Base-by-base conservation (phyloP, 2,888 invertebrate species). In the Marasmarcha lunaedactyla region DNA sequence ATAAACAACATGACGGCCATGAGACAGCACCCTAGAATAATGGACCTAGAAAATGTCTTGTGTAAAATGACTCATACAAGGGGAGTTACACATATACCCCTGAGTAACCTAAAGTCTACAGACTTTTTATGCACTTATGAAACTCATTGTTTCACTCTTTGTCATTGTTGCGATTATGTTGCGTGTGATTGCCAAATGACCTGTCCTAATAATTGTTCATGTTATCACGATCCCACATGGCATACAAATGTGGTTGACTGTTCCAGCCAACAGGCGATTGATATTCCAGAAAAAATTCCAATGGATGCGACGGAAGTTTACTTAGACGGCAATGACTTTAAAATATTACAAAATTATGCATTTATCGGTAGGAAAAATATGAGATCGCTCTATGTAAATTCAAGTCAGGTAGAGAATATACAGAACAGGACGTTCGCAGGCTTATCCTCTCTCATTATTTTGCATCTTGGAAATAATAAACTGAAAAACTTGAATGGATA, bases 121-220 rank as follows among this genome's bases (percentile, higher is more conserved):
- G 93, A 95, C 64, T 96, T 96, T 69, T 86, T 97, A 47, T 97
- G 96, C 70, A 90, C 90, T 42, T 97, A 96, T 71, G 92, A 93
- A 62, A 90, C 92, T 4, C 95, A 96, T 70, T 97, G 97, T 72
- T 96, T 96, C 58, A 92, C 95, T 20, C 85, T 94, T 25, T 97
- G 97, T 68, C 94, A 95, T 59, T 97, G 97, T 69, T 97, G 97
- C 69, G 96, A 96, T 65, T 97, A 94, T 67, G 95, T 95, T 60
- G 94, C 94, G 33, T 97, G 97, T 66, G 97, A 97, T 76, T 97
- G 97, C 77, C 94, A 97, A 84, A 95, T 96, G 93, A 95, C 93
- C 45, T 97, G 97, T 60, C 97, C 97, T 6, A 88, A 89, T 55
- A 94, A 94, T 65, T 97, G 97, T 74, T 91, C 92, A 49, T 97